Conservation (phyloP, 2,113 vertebrate species). For the Rattus rattus region DNA sequence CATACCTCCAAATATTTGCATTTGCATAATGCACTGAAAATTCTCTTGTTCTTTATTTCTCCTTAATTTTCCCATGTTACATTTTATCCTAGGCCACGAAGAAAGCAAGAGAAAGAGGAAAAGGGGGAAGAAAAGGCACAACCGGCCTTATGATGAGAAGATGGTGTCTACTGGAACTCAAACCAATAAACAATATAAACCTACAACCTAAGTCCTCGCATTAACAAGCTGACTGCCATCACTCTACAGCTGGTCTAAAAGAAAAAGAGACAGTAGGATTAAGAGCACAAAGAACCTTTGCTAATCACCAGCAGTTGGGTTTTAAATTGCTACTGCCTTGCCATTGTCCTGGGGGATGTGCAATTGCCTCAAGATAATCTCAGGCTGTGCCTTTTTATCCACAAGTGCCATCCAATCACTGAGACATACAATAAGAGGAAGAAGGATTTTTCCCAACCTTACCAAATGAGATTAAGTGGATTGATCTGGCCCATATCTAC, state of each 20-base stretch:
- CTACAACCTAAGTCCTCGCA: constrained; percentile 46
- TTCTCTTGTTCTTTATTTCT: constrained; percentile 33
- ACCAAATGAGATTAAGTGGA: constrained; percentile 62
- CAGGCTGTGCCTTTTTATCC: constrained; percentile 67
- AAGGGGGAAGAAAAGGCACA: background rate
- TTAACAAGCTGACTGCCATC: constrained; percentile 73
- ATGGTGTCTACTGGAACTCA: constrained; percentile 28
- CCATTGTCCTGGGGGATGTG: constrained; percentile 57
- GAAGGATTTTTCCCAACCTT: constrained; percentile 55
- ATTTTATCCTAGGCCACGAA: background rate
- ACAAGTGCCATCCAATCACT: constrained; percentile 53
- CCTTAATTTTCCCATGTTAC: background rate
- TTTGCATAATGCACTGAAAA: background rate
- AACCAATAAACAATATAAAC: constrained; percentile 60
- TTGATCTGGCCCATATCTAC: constrained; percentile 55
- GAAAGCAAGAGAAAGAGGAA: background rate
- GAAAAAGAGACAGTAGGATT: constrained; percentile 50
- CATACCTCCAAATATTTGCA: background rate
- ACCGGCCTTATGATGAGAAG: constrained; percentile 7
- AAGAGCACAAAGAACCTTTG: constrained; percentile 10
- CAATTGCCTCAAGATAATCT: constrained; percentile 68
- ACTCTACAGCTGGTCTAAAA: constrained; percentile 50
- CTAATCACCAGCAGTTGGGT: constrained; percentile 65
- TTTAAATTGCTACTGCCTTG: constrained; percentile 68
- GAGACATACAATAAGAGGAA: constrained; percentile 30